Base-by-base conservation (phyloP, 2,113 vertebrate genomes). In the Dromaius novaehollandiae region DNA sequence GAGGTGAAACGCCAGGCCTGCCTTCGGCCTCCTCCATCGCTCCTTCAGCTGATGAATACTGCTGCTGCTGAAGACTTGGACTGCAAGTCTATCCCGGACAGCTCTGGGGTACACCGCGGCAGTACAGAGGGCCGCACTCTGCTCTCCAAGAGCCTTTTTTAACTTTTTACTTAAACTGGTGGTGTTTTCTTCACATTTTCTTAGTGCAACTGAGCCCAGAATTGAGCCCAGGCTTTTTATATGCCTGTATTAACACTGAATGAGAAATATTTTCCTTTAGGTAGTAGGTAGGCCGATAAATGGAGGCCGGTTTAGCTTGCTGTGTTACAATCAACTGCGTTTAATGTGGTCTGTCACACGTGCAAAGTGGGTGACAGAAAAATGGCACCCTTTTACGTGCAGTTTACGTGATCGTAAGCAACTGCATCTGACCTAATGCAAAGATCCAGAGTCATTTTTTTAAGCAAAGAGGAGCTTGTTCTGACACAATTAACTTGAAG, bases 161-260 rank as follows among this genome's bases (percentile, higher is more conserved):
- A 0, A 64, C 46, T 19, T 48, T 19, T 48, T 48, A 48, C 18
- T 48, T 48, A 48, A 19, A 19, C 46, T 48, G 19, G 18, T 46
- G 0, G 46, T 22, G 46, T 24, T 80, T 64, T 50, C 36, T 42
- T 44, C 7, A 0, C 0, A 0, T 58, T 64, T 42, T 48, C 24
- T 17, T 18, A 4, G 42, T 3, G 19, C 1, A 0, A 21, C 26
- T 3, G 22, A 69, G 66, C 4, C 0, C 6, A 3, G 34, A 7
- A 32, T 28, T 60, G 56, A 53, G 58, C 2, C 2, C 12, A 8
- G 58, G 73, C 56, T 76, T 48, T n/a, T 34, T 20, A 10, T 0
- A 1, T 0, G 8, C 56, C 66, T 30, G 7, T 36, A 66, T 48
- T 60, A 76, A 79, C 22, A 3, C 55, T 1, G 0, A 32, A 36